Percentiles rank a stretch among this genome's conserved stretches.
Evolutionary conservation across 2,797 vertebrate species (phyloP).

Genomic region (Pantherophis alleghaniensis): DNA sequence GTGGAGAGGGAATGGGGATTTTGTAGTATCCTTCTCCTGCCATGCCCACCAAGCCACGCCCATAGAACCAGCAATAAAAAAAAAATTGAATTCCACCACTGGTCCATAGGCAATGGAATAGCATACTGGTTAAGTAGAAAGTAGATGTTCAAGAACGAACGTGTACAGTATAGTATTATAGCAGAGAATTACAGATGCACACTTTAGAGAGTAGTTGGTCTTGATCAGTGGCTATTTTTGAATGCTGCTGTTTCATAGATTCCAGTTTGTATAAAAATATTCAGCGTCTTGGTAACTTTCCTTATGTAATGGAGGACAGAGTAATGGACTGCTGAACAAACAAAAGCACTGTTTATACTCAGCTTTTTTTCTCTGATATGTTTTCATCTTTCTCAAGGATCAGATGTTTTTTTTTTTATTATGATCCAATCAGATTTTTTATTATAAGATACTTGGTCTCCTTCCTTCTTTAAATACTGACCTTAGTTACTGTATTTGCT

Average conservation of each 20-base stretch:
- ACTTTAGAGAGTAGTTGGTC: background rate
- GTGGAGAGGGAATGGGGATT: too few species aligned
- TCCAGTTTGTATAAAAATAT: background rate
- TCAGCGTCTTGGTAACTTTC: background rate
- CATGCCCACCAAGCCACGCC: too few species aligned
- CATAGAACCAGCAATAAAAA: too few species aligned
- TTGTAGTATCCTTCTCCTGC: too few species aligned
- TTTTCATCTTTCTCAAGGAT: background rate
- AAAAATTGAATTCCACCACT: background rate
- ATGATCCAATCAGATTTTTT: background rate
- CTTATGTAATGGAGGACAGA: background rate
- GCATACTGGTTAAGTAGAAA: background rate
- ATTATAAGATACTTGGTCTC: slow-evolving; percentile 3
- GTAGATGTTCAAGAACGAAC: background rate
- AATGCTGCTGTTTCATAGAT: background rate
- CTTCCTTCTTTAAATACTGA: background rate
- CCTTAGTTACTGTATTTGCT: background rate
- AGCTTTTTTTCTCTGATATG: background rate
- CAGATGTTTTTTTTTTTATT: background rate
- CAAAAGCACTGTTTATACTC: background rate
- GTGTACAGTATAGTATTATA: background rate
- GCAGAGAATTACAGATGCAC: background rate
- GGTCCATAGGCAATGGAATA: background rate
- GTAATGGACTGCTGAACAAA: slow-evolving; percentile 1
- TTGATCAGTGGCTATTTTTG: background rate